Evolutionary conservation across 1,140 invertebrate genomes (phyloP).

Genomic region (Aphidius gifuensis): DNA sequence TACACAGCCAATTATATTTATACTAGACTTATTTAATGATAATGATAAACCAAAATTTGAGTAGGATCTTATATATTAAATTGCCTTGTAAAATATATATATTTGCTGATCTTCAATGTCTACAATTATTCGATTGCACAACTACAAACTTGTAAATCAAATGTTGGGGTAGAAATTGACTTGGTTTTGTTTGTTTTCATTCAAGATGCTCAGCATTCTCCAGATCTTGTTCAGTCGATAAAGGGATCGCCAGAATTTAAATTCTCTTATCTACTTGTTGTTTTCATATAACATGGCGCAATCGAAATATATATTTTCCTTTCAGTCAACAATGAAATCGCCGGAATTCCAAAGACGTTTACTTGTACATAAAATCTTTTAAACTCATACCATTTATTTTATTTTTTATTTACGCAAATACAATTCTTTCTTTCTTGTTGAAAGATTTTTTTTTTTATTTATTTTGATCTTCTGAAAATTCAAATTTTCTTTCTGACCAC

Average conservation of each 20-base stretch:
- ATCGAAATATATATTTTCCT: slow-evolving; percentile 52
- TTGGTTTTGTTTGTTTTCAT: too few species aligned
- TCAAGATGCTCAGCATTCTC: slow-evolving; percentile 44
- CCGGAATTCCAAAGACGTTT: slow-evolving; percentile 48
- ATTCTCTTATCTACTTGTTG: too few species aligned
- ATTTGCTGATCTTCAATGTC: too few species aligned
- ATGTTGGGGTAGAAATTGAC: too few species aligned
- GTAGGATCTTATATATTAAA: too few species aligned
- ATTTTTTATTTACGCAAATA: background rate
- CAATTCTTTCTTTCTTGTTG: slow-evolving; percentile 3
- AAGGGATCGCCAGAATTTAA: background rate
- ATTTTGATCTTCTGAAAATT: slow-evolving; percentile 33
- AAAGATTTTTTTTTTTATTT: slow-evolving; percentile 11
- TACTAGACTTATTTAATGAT: too few species aligned
- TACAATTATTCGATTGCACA: too few species aligned
- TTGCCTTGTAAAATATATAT: too few species aligned
- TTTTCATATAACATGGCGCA: slow-evolving; percentile 25
- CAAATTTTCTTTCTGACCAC: slow-evolving; percentile 45
- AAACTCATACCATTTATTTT: slow-evolving; percentile 10
- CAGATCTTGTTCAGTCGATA: slow-evolving; percentile 23
- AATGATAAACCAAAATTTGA: too few species aligned
- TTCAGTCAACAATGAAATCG: slow-evolving; percentile 34
- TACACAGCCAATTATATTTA: too few species aligned
- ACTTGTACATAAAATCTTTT: slow-evolving; percentile 7
- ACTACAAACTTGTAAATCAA: too few species aligned